These are phyloP conservation scores for Gymnorhina tibicen DNA, from an alignment of 2,113 vertebrate genomes.

Conservation along the genomic window DNA sequence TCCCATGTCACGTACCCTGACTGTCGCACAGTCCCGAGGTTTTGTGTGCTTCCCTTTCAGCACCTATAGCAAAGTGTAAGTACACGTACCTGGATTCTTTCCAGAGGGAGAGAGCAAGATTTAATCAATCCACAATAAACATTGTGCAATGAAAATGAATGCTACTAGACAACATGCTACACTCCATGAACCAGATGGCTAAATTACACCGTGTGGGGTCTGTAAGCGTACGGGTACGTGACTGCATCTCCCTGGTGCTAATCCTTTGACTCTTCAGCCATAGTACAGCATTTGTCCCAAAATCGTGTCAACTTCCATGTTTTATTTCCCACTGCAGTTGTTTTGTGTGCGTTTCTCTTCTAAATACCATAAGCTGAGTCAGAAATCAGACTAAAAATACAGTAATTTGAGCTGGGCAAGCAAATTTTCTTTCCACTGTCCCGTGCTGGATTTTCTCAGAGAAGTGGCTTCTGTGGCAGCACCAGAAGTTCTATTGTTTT, in stretches of 20 bases:
- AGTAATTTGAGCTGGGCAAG: background rate
- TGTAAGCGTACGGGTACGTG: background rate
- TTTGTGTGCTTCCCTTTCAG: background rate
- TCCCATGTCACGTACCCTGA: background rate
- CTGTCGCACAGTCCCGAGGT: background rate
- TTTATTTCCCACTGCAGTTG: background rate
- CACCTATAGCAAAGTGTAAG: background rate
- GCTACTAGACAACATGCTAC: background rate
- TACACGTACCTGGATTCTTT: background rate
- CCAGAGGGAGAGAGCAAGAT: background rate
- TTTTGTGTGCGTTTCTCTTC: background rate
- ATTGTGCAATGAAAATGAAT: slow-evolving; percentile 1
- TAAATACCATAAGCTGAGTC: background rate
- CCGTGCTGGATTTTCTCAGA: background rate
- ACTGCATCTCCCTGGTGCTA: background rate
- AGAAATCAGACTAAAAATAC: background rate
- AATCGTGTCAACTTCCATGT: background rate
- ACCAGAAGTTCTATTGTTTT: background rate
- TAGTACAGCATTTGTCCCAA: background rate
- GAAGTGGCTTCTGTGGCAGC: background rate
- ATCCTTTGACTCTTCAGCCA: background rate
- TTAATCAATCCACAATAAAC: background rate
- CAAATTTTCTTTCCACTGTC: background rate
- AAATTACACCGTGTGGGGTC: background rate
- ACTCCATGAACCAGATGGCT: background rate